Conservation (phyloP, 2,888 invertebrate species). For the Pasiphila rectangulata region DNA sequence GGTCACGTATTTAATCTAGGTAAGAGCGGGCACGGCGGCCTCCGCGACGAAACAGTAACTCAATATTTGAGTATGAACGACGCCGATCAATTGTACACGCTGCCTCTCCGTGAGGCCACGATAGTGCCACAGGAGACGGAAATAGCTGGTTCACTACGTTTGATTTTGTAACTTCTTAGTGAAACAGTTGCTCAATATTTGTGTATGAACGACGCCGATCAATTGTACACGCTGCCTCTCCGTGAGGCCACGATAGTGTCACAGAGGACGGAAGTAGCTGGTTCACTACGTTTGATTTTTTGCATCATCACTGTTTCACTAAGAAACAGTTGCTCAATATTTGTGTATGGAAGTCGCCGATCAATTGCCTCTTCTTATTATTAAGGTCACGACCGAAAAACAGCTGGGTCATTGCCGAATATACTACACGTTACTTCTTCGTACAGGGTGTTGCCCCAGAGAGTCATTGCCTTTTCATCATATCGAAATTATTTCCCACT, state of each 20-base stretch:
- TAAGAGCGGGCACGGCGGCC: conserved; percentile 12
- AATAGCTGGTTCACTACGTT: conserved; percentile 13
- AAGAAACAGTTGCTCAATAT: conserved; percentile 72
- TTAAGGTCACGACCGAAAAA: conserved; percentile 65
- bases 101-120: conserved; percentile 57
- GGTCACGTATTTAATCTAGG: conserved; percentile 25
- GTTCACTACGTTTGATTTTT: conserved; percentile 1
- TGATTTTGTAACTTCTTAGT: neutral
- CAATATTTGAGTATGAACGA: conserved; percentile 76
- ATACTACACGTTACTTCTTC: too few species aligned
- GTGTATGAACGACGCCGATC: conserved; percentile 71
- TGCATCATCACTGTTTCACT: neutral
- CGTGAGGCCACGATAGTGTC: conserved; percentile 57
- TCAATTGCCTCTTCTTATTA: conserved; percentile 64
- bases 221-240: conserved; percentile 62
- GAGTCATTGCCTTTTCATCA: too few species aligned
- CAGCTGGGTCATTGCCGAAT: too few species aligned
- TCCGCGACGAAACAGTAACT: conserved; percentile 62
- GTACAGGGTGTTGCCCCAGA: too few species aligned
- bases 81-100: conserved; percentile 70
- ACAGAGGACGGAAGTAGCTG: conserved; percentile 5
- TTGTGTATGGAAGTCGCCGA: conserved; percentile 71
- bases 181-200: conserved; percentile 73
- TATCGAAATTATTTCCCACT: too few species aligned
- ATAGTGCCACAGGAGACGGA: conserved; percentile 33